Percentiles rank a stretch among this genome's conserved stretches.
phyloP scores from a whole-genome alignment of 1,140 invertebrate genomes.

The Oncopeltus fasciatus region DNA sequence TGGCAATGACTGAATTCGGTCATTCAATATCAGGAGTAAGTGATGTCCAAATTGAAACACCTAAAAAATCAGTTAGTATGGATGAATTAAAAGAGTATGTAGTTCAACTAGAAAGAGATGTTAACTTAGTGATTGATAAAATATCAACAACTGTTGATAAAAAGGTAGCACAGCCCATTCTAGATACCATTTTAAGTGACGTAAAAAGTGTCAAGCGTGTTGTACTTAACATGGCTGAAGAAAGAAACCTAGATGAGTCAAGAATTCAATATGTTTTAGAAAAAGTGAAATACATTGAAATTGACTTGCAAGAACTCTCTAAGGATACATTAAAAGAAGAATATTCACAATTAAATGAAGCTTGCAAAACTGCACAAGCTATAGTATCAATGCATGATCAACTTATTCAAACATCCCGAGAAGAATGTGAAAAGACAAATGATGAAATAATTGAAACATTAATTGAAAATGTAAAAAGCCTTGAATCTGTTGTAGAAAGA shows the following conservation, averaged over 20 bases:
- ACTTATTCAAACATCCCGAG: background rate
- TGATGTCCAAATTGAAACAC: background rate
- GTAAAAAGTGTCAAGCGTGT: constrained; percentile 14
- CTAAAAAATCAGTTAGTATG: constrained; percentile 6
- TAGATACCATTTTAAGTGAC: constrained; percentile 12
- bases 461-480: background rate
- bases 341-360: background rate
- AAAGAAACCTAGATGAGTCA: background rate
- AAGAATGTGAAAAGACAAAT: background rate
- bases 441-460: background rate
- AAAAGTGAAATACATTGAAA: constrained; percentile 10
- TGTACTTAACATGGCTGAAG: constrained; percentile 6
- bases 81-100: constrained; percentile 10
- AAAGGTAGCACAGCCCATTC: constrained; percentile 10
- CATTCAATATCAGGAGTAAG: background rate
- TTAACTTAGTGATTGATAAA: constrained; percentile 4
- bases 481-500: background rate
- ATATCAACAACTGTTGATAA: background rate
- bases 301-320: background rate
- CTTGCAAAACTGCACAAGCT: background rate
- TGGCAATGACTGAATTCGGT: constrained; percentile 1
- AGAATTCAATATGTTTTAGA: constrained; percentile 10
- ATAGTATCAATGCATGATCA: background rate
- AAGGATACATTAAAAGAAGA: constrained; percentile 5
- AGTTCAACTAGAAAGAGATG: constrained; percentile 6